Base-by-base conservation (phyloP, 2,888 invertebrate genomes). In the Eilema griseolum region DNA sequence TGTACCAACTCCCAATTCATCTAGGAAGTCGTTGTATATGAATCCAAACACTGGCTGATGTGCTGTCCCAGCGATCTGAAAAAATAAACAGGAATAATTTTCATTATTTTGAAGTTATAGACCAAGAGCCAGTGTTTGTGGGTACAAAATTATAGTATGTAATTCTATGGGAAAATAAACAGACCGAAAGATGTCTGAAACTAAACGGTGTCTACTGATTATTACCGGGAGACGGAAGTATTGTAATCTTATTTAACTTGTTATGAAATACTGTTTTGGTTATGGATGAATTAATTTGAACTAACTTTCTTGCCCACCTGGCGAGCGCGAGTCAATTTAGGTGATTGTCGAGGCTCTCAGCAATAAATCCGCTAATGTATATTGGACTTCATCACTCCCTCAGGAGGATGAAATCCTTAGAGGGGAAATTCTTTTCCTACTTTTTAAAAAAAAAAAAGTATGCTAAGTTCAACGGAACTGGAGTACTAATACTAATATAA, bases 41-140 rank as follows among this genome's bases (percentile, higher is more conserved):
- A 96, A 95, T 0, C 96, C 95, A 67, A 96, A 96, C 0, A 96
- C 96, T 3, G 96, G 93, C 72, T 95, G 93, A 71, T 96, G 96
- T 0, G 96, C 95, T 26, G 96, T 95, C 2, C 95, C 95, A 2
- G 96, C 95, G 66, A 96, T 93, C 96, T 96, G 83, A 28, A 86
- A 88, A 66, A 66, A 23, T 37, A 64, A 61, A 60, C 14, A 28
- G 16, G n/a, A 59, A 14, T 59, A 59, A 26, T 59, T 16, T 4
- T 26, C 16, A 52, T n/a, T 41, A 52, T n/a, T 46, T 52, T n/a
- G 52, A 52, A 52, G 8, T 46, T 20, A 20, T 20, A 52, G n/a
- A n/a, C 52, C 10, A 52, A 52, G 46, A 46, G 52, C 52, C n/a
- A 3, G 7, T n/a, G 52, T 10, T 1, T 8, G 2, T 3, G 5